A percentile compares a stretch with the other conserved stretches of the same genome.
Evolutionary conservation across 2,888 invertebrate genomes (phyloP).

Genomic region (Alviniconcha strummeri): DNA sequence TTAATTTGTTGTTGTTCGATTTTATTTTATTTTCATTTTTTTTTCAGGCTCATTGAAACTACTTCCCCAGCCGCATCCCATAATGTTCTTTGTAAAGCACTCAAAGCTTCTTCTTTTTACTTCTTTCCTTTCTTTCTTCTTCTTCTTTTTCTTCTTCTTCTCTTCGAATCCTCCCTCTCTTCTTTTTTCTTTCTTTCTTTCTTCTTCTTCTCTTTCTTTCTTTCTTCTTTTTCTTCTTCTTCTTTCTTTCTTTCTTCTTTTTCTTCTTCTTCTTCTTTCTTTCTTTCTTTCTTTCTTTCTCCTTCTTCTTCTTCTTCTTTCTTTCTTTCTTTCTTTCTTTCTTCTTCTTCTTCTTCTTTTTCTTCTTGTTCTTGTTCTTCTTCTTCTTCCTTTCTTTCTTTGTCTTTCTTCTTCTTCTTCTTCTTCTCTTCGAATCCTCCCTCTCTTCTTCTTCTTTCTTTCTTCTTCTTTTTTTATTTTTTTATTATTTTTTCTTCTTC

Average conservation of each 20-base stretch:
- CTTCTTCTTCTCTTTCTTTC: background rate
- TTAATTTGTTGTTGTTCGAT: too few species aligned
- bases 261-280: background rate
- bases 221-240: background rate
- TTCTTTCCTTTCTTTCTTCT: too few species aligned
- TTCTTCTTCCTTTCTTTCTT: too few species aligned
- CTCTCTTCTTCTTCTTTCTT: background rate
- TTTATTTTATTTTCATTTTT: too few species aligned
- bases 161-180: background rate
- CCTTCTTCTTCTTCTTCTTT: slow-evolving; percentile 6
- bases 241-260: background rate
- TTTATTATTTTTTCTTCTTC: background rate
- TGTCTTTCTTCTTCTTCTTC: too few species aligned
- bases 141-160: too few species aligned
- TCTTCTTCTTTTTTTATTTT: background rate
- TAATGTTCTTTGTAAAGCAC: too few species aligned
- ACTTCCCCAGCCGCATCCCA: too few species aligned
- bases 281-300: slow-evolving; percentile 10
- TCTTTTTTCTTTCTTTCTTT: background rate
- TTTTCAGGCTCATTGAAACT: too few species aligned
- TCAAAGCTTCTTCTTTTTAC: too few species aligned
- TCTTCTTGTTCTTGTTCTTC: background rate
- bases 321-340: background rate
- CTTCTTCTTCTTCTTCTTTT: background rate
- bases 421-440: too few species aligned